A percentile compares a stretch with the other conserved stretches of the same genome.
Evolutionary conservation across 2,888 invertebrate genomes (phyloP).

Genomic region (Pristionchus exspectatus): DNA sequence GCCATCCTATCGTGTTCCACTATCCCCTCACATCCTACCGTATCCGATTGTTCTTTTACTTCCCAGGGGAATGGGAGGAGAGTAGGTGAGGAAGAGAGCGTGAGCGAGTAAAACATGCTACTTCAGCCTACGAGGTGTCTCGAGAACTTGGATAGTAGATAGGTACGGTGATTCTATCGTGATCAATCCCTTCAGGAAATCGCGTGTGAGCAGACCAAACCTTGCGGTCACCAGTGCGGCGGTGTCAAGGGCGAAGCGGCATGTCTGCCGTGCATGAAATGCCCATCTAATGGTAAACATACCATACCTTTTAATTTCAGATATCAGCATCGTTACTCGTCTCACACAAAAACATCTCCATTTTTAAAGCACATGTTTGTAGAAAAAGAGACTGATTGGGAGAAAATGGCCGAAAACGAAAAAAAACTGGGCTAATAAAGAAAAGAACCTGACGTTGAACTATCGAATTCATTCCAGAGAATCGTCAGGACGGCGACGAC

Average conservation of each 20-base stretch:
- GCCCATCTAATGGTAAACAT: constrained; percentile 81
- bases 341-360: not conserved
- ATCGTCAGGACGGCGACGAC: constrained; percentile 93
- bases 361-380: not conserved
- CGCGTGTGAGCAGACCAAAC: constrained; percentile 86
- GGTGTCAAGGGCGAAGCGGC: constrained; percentile 90
- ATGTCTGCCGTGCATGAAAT: constrained; percentile 93
- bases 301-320: constrained; percentile 78
- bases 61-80: too few species aligned
- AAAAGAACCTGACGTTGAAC: not conserved
- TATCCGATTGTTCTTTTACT: too few species aligned
- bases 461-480: constrained; percentile 52
- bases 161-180: not conserved
- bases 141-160: too few species aligned
- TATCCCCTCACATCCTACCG: too few species aligned
- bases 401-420: not conserved
- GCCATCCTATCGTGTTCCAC: not conserved
- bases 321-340: not conserved
- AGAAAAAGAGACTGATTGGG: not conserved
- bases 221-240: constrained; percentile 94
- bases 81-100: too few species aligned
- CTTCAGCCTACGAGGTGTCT: too few species aligned
- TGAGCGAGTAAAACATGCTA: too few species aligned
- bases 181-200: not conserved
- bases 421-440: not conserved